These are phyloP conservation scores for Orchesella cincta DNA, from an alignment of 1,140 invertebrate genomes.

Conservation along the genomic window DNA sequence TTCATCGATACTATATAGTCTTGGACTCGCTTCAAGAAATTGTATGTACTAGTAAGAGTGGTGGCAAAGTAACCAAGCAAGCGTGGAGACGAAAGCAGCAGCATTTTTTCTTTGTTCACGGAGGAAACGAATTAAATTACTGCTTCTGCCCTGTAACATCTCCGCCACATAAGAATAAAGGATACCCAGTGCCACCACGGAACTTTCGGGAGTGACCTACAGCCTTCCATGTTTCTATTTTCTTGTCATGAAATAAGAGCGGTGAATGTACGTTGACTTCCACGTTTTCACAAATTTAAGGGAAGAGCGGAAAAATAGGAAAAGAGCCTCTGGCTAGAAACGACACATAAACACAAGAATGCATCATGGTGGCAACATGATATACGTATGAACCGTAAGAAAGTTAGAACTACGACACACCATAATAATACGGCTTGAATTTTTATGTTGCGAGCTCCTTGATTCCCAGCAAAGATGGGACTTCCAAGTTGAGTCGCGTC, in stretches of 20 bases:
- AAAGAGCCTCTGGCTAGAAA: neutral
- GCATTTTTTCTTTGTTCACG: neutral
- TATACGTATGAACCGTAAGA: neutral
- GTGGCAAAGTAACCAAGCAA: neutral
- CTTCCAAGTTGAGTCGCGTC: neutral
- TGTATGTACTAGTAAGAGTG: neutral
- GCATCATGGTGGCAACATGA: neutral
- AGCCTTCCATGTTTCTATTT: neutral
- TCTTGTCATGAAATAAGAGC: neutral
- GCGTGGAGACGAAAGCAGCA: neutral
- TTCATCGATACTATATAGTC: neutral
- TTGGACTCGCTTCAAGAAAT: neutral
- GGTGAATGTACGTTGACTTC: neutral
- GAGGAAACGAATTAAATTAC: neutral
- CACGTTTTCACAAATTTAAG: neutral
- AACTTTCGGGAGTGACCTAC: neutral
- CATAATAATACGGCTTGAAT: neutral
- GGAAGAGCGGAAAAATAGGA: neutral
- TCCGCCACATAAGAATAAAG: neutral
- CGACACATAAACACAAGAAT: neutral
- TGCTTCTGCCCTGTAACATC: neutral
- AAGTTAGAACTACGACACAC: neutral
- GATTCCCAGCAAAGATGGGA: neutral
- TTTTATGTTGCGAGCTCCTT: no score
- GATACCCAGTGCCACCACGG: neutral